phyloP scores from a whole-genome alignment of 2,113 vertebrate genomes.

The Pomatostomus ruficeps region DNA sequence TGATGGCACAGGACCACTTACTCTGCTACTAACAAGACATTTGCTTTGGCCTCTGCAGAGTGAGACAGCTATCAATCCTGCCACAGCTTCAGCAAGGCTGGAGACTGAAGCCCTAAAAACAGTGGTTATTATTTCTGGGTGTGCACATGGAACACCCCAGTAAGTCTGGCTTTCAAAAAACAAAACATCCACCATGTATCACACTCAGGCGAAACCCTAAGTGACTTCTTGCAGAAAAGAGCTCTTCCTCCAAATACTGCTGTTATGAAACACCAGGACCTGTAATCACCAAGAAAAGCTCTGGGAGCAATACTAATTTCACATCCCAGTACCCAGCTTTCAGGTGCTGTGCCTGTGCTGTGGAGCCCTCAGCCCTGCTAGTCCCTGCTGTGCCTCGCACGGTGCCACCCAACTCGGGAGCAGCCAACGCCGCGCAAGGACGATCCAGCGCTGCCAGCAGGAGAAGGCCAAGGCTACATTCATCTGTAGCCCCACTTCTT shows the following conservation, averaged over 20 bases:
- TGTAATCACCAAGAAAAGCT: not conserved
- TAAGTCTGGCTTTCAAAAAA: not conserved
- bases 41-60: not conserved
- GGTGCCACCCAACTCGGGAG: not conserved
- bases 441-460: not conserved
- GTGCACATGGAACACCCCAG: not conserved
- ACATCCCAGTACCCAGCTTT: not conserved
- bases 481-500: not conserved
- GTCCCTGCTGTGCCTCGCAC: not conserved
- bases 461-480: rapidly evolving
- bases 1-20: conserved; percentile 46
- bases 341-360: not conserved
- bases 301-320: not conserved
- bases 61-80: not conserved
- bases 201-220: not conserved
- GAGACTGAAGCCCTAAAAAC: not conserved
- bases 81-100: not conserved
- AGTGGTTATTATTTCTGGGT: not conserved
- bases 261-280: not conserved
- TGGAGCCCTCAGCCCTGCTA: not conserved
- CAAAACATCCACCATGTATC: not conserved
- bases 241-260: not conserved
- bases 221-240: not conserved
- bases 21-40: conserved; percentile 43
- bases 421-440: rapidly evolving